Evolutionary conservation across 92 coral and sea anemone genomes (phyloP).

Genomic region (Parazoanthus atlanticus): DNA sequence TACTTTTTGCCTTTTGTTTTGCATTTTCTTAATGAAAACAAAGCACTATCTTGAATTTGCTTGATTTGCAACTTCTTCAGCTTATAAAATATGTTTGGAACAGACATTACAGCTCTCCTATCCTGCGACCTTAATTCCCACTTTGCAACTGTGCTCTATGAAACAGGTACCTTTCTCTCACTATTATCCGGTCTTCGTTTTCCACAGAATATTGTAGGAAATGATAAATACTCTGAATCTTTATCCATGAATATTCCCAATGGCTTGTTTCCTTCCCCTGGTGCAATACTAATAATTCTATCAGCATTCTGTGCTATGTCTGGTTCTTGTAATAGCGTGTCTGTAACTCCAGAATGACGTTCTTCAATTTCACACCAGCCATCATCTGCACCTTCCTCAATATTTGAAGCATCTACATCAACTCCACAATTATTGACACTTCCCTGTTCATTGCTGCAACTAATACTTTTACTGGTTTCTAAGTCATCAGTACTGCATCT

Average conservation of each 20-base stretch:
- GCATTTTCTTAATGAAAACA: conserved; percentile 18
- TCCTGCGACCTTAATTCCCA: too few species aligned
- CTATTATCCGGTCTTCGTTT: too few species aligned
- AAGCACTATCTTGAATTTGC: conserved; percentile 32
- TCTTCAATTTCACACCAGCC: conserved; percentile 12
- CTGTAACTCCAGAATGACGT: conserved; percentile 22
- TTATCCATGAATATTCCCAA: conserved; percentile 34
- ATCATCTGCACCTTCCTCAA: conserved; percentile 23
- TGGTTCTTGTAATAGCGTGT: conserved; percentile 18
- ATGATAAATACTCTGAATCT: conserved; percentile 14
- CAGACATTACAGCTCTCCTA: too few species aligned
- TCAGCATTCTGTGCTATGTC: not conserved
- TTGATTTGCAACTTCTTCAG: conserved; percentile 24
- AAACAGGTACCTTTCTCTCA: too few species aligned
- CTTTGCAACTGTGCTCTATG: too few species aligned
- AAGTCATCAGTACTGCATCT: too few species aligned
- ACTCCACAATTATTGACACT: too few species aligned
- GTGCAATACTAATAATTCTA: not conserved
- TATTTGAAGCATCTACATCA: too few species aligned
- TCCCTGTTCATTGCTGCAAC: too few species aligned
- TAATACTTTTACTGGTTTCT: too few species aligned
- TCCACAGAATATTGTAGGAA: too few species aligned
- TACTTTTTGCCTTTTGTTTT: conserved; percentile 46
- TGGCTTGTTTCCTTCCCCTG: conserved; percentile 41
- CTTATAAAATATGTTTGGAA: too few species aligned